phyloP scores from a whole-genome alignment of 1,140 invertebrate species.

The Patella vulgata region DNA sequence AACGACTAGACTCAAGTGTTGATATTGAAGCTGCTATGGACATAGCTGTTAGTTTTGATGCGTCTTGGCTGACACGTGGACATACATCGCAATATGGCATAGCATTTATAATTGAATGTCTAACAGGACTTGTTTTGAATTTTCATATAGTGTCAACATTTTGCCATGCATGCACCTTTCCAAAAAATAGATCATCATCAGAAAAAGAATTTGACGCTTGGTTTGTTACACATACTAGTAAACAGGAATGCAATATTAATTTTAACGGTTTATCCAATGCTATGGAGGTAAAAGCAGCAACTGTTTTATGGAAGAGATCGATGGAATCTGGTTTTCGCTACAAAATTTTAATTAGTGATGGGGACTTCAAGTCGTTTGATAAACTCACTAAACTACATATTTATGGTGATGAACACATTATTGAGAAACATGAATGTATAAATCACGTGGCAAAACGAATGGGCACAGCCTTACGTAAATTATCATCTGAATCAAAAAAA shows the following conservation, averaged over 20 bases:
- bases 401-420: neutral
- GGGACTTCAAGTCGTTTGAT: neutral
- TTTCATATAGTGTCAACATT: neutral
- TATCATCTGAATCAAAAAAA: neutral
- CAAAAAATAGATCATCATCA: neutral
- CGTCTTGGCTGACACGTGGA: neutral
- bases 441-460: constrained; percentile 7
- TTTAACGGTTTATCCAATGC: neutral
- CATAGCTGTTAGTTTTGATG: constrained; percentile 6
- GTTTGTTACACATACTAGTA: neutral
- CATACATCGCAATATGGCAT: neutral
- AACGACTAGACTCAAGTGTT: too few species aligned
- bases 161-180: constrained; percentile 3
- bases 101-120: constrained; percentile 2
- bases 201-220: neutral
- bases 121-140: constrained; percentile 4
- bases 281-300: constrained; percentile 1
- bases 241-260: neutral
- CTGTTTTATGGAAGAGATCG: constrained; percentile 1
- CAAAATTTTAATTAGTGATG: constrained; percentile 3
- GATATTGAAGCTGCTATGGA: neutral
- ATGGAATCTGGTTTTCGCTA: neutral
- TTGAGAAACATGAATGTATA: constrained; percentile 6
- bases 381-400: neutral
- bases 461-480: constrained; percentile 4